Conservation (phyloP, 2,888 invertebrate species). For the Drosophila koepferae region DNA sequence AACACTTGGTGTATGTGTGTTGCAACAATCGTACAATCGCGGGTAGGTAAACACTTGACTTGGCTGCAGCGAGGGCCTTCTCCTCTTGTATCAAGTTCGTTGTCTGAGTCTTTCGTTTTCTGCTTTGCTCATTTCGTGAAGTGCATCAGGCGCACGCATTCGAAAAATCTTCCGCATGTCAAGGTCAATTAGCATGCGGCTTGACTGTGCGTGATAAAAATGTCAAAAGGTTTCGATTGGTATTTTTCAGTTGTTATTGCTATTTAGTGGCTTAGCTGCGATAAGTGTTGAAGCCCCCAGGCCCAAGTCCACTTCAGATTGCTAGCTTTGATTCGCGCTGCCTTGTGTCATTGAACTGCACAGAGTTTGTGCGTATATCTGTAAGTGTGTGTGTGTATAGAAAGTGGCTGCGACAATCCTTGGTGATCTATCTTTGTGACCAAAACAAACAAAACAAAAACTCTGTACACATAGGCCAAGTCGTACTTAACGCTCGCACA, state of each 20-base stretch:
- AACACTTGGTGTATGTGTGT: conserved; percentile 59
- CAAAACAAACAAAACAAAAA: conserved; percentile 50
- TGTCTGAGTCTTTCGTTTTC: conserved; percentile 59
- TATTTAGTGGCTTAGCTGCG: conserved; percentile 68
- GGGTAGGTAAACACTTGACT: conserved; percentile 34
- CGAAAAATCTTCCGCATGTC: conserved; percentile 77
- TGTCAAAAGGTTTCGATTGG: conserved; percentile 80
- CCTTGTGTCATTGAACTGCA: conserved; percentile 59
- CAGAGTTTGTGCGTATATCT: conserved; percentile 10
- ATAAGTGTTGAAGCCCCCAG: conserved; percentile 65
- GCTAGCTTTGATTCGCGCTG: conserved; percentile 37
- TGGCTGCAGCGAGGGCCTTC: conserved; percentile 58
- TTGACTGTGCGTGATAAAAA: conserved; percentile 74
- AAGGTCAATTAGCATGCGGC: conserved; percentile 76
- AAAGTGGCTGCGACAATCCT: conserved; percentile 71
- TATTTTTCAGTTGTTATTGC: conserved; percentile 67
- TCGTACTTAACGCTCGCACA: conserved; percentile 35
- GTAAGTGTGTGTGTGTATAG: conserved; percentile 50
- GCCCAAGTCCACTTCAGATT: conserved; percentile 61
- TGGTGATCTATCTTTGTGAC: conserved; percentile 78
- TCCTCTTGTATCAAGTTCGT: conserved; percentile 50
- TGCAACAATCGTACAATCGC: conserved; percentile 52
- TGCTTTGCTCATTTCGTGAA: conserved; percentile 33
- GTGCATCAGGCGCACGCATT: conserved; percentile 59
- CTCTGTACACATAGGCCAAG: conserved; percentile 37